Conservation (phyloP, 2,888 invertebrate genomes). For the Tetropium fuscum region DNA sequence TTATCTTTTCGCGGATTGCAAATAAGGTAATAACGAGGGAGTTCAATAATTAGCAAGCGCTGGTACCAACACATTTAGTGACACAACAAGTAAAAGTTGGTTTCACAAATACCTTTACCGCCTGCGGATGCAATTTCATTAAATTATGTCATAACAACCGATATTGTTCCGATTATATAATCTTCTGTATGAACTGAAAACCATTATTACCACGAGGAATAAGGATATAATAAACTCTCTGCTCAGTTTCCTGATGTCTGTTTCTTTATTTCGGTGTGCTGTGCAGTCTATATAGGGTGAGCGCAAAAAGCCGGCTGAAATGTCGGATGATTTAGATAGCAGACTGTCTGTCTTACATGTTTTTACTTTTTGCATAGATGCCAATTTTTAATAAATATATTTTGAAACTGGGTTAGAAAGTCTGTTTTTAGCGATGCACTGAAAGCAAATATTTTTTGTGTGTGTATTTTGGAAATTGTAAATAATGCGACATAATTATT, state of each 20-base stretch:
- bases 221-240: constrained; percentile 28
- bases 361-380: no score
- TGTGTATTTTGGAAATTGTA: no score
- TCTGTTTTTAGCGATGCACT: no score
- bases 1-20: background rate
- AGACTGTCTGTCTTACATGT: no score
- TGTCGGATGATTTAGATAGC: no score
- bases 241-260: constrained; percentile 12
- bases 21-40: constrained; percentile 15
- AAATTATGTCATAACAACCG: constrained; percentile 47
- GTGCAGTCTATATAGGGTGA: no score
- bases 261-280: constrained; percentile 11
- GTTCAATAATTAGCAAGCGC: constrained; percentile 12
- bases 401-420: no score
- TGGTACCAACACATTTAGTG: constrained; percentile 29
- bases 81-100: constrained; percentile 42
- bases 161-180: constrained; percentile 50
- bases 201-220: constrained; percentile 32
- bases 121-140: constrained; percentile 44
- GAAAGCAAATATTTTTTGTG: no score
- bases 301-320: no score
- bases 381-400: no score
- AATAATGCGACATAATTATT: no score
- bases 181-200: constrained; percentile 32
- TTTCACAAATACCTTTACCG: constrained; percentile 40